phyloP scores from a whole-genome alignment of 1,140 invertebrate species.

The Drosophila sp. region DNA sequence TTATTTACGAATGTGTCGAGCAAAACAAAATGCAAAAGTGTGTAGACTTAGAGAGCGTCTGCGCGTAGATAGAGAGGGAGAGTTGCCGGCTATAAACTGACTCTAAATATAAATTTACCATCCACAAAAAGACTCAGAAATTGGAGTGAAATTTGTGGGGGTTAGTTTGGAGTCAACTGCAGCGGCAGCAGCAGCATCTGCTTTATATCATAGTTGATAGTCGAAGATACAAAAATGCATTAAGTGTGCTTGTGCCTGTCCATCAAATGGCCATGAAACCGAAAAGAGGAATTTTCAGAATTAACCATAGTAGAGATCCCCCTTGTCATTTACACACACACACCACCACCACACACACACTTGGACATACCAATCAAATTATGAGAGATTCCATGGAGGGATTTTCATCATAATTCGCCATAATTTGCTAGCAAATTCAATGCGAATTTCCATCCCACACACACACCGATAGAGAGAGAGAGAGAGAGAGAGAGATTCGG shows the following conservation, averaged over 20 bases:
- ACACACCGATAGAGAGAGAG: slow-evolving; percentile 32
- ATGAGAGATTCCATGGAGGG: neutral
- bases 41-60: slow-evolving; percentile 70
- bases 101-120: slow-evolving; percentile 62
- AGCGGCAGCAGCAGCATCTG: slow-evolving; percentile 54
- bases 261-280: slow-evolving; percentile 50
- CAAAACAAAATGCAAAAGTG: slow-evolving; percentile 63
- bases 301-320: slow-evolving; percentile 32
- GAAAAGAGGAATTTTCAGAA: slow-evolving; percentile 38
- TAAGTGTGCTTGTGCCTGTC: slow-evolving; percentile 73
- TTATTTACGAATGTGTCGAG: slow-evolving; percentile 65
- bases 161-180: neutral
- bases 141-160: slow-evolving; percentile 15
- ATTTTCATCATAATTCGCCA: slow-evolving; percentile 38
- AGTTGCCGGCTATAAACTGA: slow-evolving; percentile 38
- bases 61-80: slow-evolving; percentile 41
- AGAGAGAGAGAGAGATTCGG: slow-evolving; percentile 42
- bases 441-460: slow-evolving; percentile 13
- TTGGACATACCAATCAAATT: slow-evolving; percentile 10
- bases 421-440: slow-evolving; percentile 23
- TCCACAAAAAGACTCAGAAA: slow-evolving; percentile 36
- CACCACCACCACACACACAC: slow-evolving; percentile 15
- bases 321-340: slow-evolving; percentile 23
- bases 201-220: slow-evolving; percentile 61
- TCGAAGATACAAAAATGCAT: slow-evolving; percentile 56